Conservation (phyloP, 2,888 invertebrate species). For the Atrina japonica region DNA sequence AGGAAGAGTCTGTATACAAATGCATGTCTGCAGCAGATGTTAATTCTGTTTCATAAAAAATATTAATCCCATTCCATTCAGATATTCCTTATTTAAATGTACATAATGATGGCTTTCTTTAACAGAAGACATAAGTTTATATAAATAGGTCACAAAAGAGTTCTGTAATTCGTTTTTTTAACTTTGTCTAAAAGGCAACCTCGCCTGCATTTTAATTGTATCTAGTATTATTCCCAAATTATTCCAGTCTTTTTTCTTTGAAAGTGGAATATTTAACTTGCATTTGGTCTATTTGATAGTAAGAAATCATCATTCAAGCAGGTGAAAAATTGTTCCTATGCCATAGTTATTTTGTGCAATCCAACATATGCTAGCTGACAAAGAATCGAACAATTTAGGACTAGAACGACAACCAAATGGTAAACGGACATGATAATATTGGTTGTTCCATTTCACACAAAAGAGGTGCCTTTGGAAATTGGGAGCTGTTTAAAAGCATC, state of each 20-base stretch:
- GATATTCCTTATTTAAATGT: constrained; percentile 28
- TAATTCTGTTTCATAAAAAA: constrained; percentile 16
- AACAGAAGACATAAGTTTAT: constrained; percentile 30
- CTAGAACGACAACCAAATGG: constrained; percentile 46
- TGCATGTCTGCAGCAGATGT: constrained; percentile 5
- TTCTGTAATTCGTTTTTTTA: constrained; percentile 13
- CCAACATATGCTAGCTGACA: constrained; percentile 26
- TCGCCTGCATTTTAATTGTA: constrained; percentile 39
- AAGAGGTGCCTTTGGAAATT: constrained; percentile 21
- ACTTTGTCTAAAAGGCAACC: constrained; percentile 23
- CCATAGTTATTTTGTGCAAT: constrained; percentile 29
- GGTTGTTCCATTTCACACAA: constrained; percentile 37
- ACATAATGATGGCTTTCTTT: constrained; percentile 35
- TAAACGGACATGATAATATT: constrained; percentile 36
- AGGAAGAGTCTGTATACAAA: constrained; percentile 30
- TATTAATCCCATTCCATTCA: constrained; percentile 27
- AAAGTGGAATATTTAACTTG: constrained; percentile 30
- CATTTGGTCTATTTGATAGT: constrained; percentile 5
- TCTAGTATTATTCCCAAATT: constrained; percentile 45
- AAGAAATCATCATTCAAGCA: constrained; percentile 36
- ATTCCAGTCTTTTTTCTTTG: constrained; percentile 24
- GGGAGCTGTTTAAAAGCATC: constrained; percentile 47
- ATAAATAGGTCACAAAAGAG: constrained; percentile 33
- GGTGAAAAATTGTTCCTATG: constrained; percentile 33
- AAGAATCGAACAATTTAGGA: constrained; percentile 41